Evolutionary conservation across 1,140 invertebrate species (phyloP).

Genomic region (Diabrotica undecimpunctata): DNA sequence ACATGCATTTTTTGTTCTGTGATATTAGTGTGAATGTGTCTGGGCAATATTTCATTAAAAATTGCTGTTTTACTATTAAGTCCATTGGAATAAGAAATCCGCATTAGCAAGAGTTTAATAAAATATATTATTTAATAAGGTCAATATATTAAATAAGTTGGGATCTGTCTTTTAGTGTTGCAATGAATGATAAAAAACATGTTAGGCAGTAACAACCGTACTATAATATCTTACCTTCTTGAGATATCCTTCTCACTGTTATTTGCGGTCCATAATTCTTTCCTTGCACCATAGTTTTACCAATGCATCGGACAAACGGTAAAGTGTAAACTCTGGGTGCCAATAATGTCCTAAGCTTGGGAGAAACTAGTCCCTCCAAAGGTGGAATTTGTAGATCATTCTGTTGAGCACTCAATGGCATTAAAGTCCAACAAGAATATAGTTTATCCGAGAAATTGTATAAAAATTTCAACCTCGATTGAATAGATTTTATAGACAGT

Average conservation of each 20-base stretch:
- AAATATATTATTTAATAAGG: too few species aligned
- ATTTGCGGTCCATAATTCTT: conserved; percentile 67
- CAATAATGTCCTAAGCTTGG: conserved; percentile 54
- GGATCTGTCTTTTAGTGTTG: too few species aligned
- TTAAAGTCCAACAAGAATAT: conserved; percentile 61
- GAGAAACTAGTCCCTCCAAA: conserved; percentile 50
- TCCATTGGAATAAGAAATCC: too few species aligned
- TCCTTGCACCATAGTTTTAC: conserved; percentile 66
- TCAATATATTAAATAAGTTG: too few species aligned
- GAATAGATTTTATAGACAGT: conserved; percentile 52
- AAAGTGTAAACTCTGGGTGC: conserved; percentile 62
- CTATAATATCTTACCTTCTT: conserved; percentile 50
- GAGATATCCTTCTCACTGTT: conserved; percentile 59
- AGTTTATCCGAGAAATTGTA: conserved; percentile 63
- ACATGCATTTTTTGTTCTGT: too few species aligned
- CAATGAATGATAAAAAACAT: too few species aligned
- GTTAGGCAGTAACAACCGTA: too few species aligned
- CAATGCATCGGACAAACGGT: conserved; percentile 61
- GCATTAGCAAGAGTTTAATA: too few species aligned
- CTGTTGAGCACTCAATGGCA: conserved; percentile 53
- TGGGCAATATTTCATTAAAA: too few species aligned
- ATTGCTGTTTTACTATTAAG: too few species aligned
- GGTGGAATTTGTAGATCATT: conserved; percentile 46
- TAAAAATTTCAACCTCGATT: conserved; percentile 56
- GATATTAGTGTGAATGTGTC: too few species aligned